phyloP scores from a whole-genome alignment of 2,797 vertebrate species.

The Loris lydekkerianus region DNA sequence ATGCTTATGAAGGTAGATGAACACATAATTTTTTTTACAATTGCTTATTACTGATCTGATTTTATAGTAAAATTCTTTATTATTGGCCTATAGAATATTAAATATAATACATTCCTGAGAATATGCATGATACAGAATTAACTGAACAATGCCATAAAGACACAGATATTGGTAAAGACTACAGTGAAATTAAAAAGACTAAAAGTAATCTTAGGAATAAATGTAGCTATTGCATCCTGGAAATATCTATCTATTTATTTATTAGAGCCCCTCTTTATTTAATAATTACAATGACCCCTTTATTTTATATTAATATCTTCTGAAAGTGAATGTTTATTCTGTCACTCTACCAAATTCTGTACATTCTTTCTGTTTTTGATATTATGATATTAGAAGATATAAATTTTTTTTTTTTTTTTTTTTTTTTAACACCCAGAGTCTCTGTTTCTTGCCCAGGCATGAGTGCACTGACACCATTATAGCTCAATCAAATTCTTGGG shows the following conservation, averaged over 20 bases:
- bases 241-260: not conserved
- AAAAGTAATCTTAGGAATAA: not conserved
- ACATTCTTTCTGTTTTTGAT: not conserved
- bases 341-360: not conserved
- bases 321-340: not conserved
- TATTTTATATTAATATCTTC: not conserved
- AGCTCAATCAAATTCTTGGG: not conserved
- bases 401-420: not conserved
- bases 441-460: not conserved
- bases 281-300: not conserved
- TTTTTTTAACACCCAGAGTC: not conserved
- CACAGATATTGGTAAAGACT: not conserved
- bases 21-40: conserved; percentile 73
- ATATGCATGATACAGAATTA: conserved; percentile 29
- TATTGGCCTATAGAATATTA: conserved; percentile 50
- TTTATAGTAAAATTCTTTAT: conserved; percentile 49
- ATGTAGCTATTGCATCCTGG: not conserved
- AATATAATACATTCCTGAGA: not conserved
- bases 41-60: conserved; percentile 44
- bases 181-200: not conserved
- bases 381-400: not conserved
- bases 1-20: conserved; percentile 76
- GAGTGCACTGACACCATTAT: not conserved
- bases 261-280: not conserved
- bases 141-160: not conserved